Evolutionary conservation across 2,888 invertebrate genomes (phyloP).

Genomic region (Drosophila atroscutellata): DNA sequence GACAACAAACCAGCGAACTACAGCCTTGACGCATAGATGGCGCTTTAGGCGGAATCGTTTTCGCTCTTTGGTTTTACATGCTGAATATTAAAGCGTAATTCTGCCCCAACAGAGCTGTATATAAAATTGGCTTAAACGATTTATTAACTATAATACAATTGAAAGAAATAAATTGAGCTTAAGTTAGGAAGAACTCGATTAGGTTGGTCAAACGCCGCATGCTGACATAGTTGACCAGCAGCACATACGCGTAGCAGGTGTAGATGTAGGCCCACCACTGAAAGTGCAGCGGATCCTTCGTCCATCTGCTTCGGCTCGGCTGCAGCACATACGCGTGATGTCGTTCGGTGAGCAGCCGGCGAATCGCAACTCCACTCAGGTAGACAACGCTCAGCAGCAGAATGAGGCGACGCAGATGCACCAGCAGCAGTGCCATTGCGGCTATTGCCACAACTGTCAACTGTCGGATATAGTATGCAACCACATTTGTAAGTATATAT

Average conservation of each 20-base stretch:
- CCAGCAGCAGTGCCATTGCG: constrained; percentile 81
- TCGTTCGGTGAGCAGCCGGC: constrained; percentile 79
- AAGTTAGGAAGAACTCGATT: constrained; percentile 78
- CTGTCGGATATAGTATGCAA: constrained; percentile 9
- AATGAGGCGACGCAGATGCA: constrained; percentile 84
- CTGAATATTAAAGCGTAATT: not conserved
- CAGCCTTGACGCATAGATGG: constrained; percentile 29
- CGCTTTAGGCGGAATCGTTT: constrained; percentile 3
- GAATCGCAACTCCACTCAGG: constrained; percentile 81
- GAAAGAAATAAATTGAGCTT: constrained; percentile 15
- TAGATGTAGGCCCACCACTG: constrained; percentile 84
- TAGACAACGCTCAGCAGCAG: constrained; percentile 83
- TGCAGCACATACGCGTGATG: constrained; percentile 76
- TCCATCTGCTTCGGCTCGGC: constrained; percentile 62
- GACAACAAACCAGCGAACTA: not conserved
- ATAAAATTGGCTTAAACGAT: not conserved
- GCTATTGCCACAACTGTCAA: constrained; percentile 18
- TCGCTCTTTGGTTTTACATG: not conserved
- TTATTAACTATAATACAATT: constrained; percentile 2
- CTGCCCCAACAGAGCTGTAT: not conserved
- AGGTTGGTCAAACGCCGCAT: constrained; percentile 77
- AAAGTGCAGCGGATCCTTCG: constrained; percentile 80
- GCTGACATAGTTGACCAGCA: constrained; percentile 81
- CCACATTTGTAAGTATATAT: not conserved
- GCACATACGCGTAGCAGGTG: constrained; percentile 80